Conservation (phyloP, 2,797 vertebrate species). For the Platyrinchus mystaceus region DNA sequence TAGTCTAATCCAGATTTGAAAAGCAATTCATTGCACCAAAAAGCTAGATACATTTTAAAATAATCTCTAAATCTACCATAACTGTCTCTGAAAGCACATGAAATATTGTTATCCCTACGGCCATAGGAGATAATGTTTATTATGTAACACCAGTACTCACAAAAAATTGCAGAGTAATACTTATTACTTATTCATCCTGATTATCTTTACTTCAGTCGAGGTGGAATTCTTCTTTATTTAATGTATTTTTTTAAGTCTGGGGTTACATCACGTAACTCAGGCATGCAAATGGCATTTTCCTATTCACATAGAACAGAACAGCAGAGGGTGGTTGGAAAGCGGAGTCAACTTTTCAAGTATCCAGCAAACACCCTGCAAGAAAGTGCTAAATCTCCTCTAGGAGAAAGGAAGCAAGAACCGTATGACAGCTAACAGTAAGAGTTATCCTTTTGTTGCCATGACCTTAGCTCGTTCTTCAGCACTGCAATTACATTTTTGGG, state of each 20-base stretch:
- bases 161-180: background rate
- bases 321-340: background rate
- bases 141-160: background rate
- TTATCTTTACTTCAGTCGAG: background rate
- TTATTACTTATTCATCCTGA: background rate
- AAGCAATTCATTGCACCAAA: constrained; percentile 31
- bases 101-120: background rate
- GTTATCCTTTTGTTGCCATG: background rate
- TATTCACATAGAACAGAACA: background rate
- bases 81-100: constrained; percentile 12
- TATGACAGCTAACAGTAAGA: background rate
- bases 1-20: constrained; percentile 49
- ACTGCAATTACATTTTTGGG: background rate
- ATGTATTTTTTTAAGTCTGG: background rate
- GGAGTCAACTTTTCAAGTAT: background rate
- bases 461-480: background rate
- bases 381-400: background rate
- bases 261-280: background rate
- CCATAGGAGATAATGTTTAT: background rate
- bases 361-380: background rate
- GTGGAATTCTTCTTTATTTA: background rate
- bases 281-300: background rate
- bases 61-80: constrained; percentile 56
- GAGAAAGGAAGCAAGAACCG: background rate
- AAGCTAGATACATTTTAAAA: background rate